A percentile compares a stretch with the other conserved stretches of the same genome.
Evolutionary conservation across 2,797 vertebrate species (phyloP).

Genomic region (Parauchenoglanis ngamensis): DNA sequence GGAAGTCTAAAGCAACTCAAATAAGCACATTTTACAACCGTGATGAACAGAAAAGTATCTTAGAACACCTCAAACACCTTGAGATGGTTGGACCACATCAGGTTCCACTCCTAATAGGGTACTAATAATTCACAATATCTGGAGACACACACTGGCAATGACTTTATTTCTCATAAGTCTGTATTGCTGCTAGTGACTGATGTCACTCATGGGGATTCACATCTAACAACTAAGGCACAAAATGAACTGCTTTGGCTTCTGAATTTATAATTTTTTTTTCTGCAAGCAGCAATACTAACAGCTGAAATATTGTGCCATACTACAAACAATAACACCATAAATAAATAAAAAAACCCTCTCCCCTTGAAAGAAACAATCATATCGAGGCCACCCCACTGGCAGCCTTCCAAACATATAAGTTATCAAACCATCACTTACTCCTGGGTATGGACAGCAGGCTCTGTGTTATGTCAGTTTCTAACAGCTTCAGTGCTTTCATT

Average conservation of each 20-base stretch:
- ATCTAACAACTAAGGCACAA: constrained; percentile 13
- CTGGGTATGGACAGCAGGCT: constrained; percentile 39
- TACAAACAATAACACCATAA: constrained; percentile 29
- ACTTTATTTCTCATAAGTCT: background rate
- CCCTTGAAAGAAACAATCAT: constrained; percentile 37
- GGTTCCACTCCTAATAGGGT: background rate
- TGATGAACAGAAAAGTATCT: background rate
- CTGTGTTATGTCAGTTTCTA: constrained; percentile 45
- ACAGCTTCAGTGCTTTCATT: constrained; percentile 42
- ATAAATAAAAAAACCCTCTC: background rate
- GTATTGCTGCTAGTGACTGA: constrained; percentile 12
- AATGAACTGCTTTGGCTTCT: constrained; percentile 15
- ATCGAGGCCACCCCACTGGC: constrained; percentile 42
- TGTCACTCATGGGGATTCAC: background rate
- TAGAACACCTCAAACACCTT: background rate
- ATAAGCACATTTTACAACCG: too few species aligned
- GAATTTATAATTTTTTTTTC: constrained; percentile 12
- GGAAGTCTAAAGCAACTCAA: too few species aligned
- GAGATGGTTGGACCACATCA: background rate
- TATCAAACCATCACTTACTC: constrained; percentile 51
- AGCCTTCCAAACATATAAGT: constrained; percentile 42
- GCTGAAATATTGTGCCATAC: constrained; percentile 24
- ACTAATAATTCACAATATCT: background rate
- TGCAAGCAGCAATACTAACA: constrained; percentile 14
- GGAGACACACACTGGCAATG: constrained; percentile 18